A percentile compares a stretch with the other conserved stretches of the same genome.
Conservation (phyloP, 2,888 invertebrate species). For the Peribatodes rhomboidaria region DNA sequence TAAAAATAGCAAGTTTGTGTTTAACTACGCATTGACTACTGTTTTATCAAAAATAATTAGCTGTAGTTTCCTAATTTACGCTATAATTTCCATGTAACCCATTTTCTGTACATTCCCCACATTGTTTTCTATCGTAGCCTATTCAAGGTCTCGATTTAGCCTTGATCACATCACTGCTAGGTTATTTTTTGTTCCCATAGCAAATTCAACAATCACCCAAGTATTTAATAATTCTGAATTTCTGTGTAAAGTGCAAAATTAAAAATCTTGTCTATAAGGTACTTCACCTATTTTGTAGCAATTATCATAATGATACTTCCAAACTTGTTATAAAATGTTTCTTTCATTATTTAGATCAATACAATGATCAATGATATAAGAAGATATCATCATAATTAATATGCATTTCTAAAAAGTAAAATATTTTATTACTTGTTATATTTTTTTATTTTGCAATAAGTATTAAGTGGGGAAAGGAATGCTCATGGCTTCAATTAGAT, state of each 20-base stretch:
- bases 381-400: too few relatives aligned
- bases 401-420: too few relatives aligned
- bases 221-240: slow-evolving; percentile 34
- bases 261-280: background rate
- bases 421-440: too few relatives aligned
- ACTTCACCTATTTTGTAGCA: background rate
- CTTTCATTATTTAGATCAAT: too few relatives aligned
- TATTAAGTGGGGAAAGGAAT: too few relatives aligned
- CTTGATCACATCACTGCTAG: slow-evolving; percentile 64
- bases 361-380: too few relatives aligned
- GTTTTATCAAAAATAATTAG: background rate
- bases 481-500: too few relatives aligned
- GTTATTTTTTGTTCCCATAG: slow-evolving; percentile 66
- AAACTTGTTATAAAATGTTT: too few relatives aligned
- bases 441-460: too few relatives aligned
- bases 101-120: slow-evolving; percentile 10
- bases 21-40: slow-evolving; percentile 43
- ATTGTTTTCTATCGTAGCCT: slow-evolving; percentile 40
- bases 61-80: slow-evolving; percentile 8
- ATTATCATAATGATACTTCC: background rate
- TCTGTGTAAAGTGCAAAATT: background rate
- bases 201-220: slow-evolving; percentile 52
- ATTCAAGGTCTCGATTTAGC: slow-evolving; percentile 63
- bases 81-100: background rate
- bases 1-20: slow-evolving; percentile 56